These are phyloP conservation scores for Raja brachyura DNA, from an alignment of 2,113 vertebrate genomes.

Conservation along the genomic window DNA sequence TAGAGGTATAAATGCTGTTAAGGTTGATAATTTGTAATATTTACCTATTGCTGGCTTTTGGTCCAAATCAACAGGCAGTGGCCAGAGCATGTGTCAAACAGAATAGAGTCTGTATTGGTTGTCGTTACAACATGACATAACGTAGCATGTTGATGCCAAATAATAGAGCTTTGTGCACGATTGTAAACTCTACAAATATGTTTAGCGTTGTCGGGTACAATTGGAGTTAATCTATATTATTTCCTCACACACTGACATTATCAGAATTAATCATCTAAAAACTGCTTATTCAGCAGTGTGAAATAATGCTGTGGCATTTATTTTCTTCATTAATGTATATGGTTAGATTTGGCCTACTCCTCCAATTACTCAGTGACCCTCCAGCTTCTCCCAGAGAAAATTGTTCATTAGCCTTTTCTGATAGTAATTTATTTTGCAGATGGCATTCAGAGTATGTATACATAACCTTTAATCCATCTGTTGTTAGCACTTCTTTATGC, in stretches of 20 bases:
- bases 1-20: not conserved
- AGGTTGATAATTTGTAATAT: not conserved
- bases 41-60: not conserved
- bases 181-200: not conserved
- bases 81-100: not conserved
- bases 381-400: constrained; percentile 45
- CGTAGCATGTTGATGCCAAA: not conserved
- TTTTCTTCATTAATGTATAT: not conserved
- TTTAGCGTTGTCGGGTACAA: not conserved
- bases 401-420: constrained; percentile 63
- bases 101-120: not conserved
- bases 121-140: not conserved
- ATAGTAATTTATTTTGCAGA: constrained; percentile 65
- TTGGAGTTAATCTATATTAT: constrained; percentile 26
- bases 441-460: constrained; percentile 64
- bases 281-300: constrained; percentile 15
- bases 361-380: constrained; percentile 66
- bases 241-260: constrained; percentile 10
- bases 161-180: not conserved
- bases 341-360: constrained; percentile 47
- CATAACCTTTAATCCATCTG: constrained; percentile 86
- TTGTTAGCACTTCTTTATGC: constrained; percentile 81
- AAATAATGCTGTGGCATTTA: constrained; percentile 1
- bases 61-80: not conserved
- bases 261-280: constrained; percentile 31